These are phyloP conservation scores for Drosophila asahinai DNA, from an alignment of 1,140 invertebrate genomes.

Conservation along the genomic window DNA sequence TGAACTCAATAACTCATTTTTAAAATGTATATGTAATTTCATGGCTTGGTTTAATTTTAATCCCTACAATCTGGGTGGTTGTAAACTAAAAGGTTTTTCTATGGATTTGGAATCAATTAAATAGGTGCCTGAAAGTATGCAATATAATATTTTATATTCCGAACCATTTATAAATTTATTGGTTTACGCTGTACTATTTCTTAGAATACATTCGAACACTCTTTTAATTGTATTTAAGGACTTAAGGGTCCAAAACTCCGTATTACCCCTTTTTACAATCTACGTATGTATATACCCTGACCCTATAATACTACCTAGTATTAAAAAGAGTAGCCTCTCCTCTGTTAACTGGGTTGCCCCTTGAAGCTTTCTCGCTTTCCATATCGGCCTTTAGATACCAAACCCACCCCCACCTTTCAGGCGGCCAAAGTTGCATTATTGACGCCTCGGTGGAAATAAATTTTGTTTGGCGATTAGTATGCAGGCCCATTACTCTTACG, in stretches of 20 bases:
- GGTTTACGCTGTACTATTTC: too few relatives aligned
- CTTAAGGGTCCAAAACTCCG: rapidly evolving
- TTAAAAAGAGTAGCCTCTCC: conserved; percentile 49
- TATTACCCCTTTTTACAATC: neutral
- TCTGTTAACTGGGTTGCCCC: conserved; percentile 73
- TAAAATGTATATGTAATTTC: too few relatives aligned
- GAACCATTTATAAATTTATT: neutral
- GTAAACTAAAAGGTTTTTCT: too few relatives aligned
- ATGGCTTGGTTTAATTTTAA: too few relatives aligned
- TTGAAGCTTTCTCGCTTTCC: conserved; percentile 79
- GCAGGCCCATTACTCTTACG: conserved; percentile 69
- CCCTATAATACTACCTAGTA: neutral
- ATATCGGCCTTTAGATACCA: conserved; percentile 53
- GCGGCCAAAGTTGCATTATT: conserved; percentile 70
- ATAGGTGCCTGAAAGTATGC: neutral
- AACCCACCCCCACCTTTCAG: conserved; percentile 13
- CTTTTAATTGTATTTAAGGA: too few relatives aligned
- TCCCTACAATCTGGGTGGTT: too few relatives aligned
- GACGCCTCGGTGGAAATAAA: conserved; percentile 75
- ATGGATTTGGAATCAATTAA: neutral
- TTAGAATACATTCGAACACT: neutral
- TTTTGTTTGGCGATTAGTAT: conserved; percentile 72
- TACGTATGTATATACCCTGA: conserved; percentile 9
- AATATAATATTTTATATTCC: neutral
- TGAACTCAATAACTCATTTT: too few relatives aligned